phyloP scores from a whole-genome alignment of 2,797 vertebrate genomes.

The Rhabdomys pumilio region DNA sequence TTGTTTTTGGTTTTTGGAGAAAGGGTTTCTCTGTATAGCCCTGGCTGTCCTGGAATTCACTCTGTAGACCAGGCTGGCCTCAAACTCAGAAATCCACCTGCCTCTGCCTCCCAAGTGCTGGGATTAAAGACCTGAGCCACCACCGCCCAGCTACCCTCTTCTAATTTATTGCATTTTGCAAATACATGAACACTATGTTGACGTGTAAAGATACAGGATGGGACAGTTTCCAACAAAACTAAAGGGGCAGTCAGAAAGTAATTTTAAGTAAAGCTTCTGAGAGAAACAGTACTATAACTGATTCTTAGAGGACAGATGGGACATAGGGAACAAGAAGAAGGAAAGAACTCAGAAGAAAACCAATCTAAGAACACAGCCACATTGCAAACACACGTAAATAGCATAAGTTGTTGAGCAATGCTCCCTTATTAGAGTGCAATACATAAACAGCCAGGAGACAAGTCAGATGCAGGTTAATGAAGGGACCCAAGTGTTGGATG shows the following conservation, averaged over 20 bases:
- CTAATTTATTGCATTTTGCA: background rate
- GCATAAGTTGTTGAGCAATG: background rate
- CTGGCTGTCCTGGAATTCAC: too few relatives aligned
- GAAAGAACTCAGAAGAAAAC: background rate
- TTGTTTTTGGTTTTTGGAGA: too few relatives aligned
- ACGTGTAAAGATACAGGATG: background rate
- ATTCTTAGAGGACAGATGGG: background rate
- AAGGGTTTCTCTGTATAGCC: too few relatives aligned
- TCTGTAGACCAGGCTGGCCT: too few relatives aligned
- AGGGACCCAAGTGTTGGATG: background rate
- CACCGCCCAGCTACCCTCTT: background rate
- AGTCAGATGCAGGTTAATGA: background rate
- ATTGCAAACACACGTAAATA: background rate
- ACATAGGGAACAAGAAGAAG: background rate
- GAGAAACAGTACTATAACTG: background rate
- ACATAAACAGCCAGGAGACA: background rate
- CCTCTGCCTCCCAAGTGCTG: too few relatives aligned
- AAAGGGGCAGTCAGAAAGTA: background rate
- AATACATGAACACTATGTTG: background rate
- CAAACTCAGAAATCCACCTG: too few relatives aligned
- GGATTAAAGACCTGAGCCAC: too few relatives aligned
- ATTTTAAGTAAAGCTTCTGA: background rate
- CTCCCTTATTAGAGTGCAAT: background rate
- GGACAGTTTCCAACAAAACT: background rate
- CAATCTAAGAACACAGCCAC: background rate